A percentile compares a stretch with the other conserved stretches of the same genome.
Evolutionary conservation across 2,797 vertebrate species (phyloP).

Genomic region (Triplophysa bombifrons): DNA sequence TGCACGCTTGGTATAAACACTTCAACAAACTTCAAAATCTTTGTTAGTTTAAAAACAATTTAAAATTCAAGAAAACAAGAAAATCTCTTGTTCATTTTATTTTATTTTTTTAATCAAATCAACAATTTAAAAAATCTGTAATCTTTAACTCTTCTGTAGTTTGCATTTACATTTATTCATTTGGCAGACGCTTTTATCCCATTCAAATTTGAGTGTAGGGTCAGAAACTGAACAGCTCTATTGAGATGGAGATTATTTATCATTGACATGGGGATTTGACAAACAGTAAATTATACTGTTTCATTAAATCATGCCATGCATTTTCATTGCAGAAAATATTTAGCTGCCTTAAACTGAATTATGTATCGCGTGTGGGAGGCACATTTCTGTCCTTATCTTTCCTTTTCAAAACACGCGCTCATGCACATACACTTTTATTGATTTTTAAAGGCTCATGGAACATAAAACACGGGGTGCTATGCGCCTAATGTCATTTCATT

Average conservation of each 20-base stretch:
- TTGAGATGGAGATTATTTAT: not conserved
- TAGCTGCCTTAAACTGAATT: not conserved
- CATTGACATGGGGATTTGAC: not conserved
- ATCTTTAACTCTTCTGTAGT: too few species aligned
- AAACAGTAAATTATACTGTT: not conserved
- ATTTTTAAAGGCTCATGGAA: slow-evolving; percentile 35
- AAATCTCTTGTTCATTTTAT: too few species aligned
- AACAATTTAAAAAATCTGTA: too few species aligned
- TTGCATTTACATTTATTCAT: too few species aligned
- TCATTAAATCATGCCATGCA: not conserved
- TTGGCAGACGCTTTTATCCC: too few species aligned
- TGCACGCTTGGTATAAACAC: not conserved
- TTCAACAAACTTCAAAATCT: too few species aligned
- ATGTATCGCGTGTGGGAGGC: not conserved
- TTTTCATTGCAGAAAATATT: not conserved
- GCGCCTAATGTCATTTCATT: slow-evolving; percentile 34
- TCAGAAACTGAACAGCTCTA: not conserved
- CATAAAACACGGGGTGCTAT: slow-evolving; percentile 26
- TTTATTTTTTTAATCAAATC: too few species aligned
- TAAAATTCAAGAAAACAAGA: too few species aligned
- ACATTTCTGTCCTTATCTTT: slow-evolving; percentile 20
- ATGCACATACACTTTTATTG: slow-evolving; percentile 20
- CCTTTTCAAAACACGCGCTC: slow-evolving; percentile 1
- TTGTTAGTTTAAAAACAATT: too few species aligned
- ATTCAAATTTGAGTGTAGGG: not conserved